A percentile compares a stretch with the other conserved stretches of the same genome.
These are phyloP conservation scores for Yponomeuta plumbellus DNA, from an alignment of 2,888 invertebrate genomes.

Conservation along the genomic window DNA sequence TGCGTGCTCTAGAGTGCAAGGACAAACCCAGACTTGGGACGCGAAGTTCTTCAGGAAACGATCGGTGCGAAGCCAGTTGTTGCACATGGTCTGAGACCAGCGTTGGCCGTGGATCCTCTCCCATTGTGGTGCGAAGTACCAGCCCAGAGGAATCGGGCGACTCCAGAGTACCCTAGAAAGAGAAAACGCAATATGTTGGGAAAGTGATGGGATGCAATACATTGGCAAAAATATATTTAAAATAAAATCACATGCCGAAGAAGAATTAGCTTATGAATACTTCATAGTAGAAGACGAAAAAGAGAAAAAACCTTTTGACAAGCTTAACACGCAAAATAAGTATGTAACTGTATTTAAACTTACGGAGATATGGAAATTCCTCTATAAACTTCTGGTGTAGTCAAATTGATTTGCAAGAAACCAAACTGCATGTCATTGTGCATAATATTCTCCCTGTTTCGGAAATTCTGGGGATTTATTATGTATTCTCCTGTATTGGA, in stretches of 20 bases:
- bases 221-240: no score
- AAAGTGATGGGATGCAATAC: no score
- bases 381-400: constrained; percentile 82
- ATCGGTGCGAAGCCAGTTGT: constrained; percentile 93
- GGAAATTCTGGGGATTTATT: constrained; percentile 84
- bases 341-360: constrained; percentile 49
- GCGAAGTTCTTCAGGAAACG: constrained; percentile 90
- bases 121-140: constrained; percentile 96
- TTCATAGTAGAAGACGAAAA: no score
- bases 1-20: constrained; percentile 94
- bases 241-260: no score
- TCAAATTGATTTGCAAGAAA: constrained; percentile 91
- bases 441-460: constrained; percentile 81
- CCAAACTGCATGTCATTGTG: constrained; percentile 88
- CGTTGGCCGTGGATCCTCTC: constrained; percentile 84
- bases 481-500: constrained; percentile 83
- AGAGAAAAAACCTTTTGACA: no score
- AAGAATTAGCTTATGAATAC: no score
- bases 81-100: constrained; percentile 91
- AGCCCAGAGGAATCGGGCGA: constrained; percentile 91
- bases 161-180: constrained; percentile 86
- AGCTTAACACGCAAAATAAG: no score
- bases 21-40: constrained; percentile 89
- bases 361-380: constrained; percentile 83
- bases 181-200: background rate